phyloP scores from a whole-genome alignment of 30 jellyfish, hydroid and myxozoan genomes.

The Nemopilema nomurai region DNA sequence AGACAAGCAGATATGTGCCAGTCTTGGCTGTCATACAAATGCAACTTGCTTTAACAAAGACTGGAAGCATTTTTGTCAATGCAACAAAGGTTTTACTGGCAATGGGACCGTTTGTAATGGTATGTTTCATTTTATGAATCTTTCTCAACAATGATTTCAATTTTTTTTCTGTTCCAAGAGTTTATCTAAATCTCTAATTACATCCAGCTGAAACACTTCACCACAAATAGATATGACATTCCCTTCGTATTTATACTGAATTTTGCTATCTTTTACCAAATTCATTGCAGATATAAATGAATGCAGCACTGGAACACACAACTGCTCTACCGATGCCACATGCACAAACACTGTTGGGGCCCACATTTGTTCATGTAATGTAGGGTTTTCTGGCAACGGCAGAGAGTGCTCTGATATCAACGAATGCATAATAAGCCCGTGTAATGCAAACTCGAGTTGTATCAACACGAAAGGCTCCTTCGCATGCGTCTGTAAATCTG shows the following conservation, averaged over 20 bases:
- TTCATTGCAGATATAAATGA: constrained; percentile 18
- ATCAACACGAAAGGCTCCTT: constrained; percentile 32
- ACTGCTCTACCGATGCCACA: constrained; percentile 15
- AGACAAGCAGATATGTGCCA: background rate
- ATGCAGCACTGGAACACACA: constrained; percentile 1
- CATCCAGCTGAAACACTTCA: too few relatives aligned
- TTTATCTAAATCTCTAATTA: too few relatives aligned
- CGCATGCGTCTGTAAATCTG: constrained; percentile 19
- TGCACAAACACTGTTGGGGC: constrained; percentile 10
- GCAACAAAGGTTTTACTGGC: constrained; percentile 34
- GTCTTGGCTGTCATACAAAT: constrained; percentile 12
- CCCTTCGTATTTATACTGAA: too few relatives aligned
- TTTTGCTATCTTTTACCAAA: background rate
- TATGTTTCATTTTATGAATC: background rate
- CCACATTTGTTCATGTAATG: constrained; percentile 16
- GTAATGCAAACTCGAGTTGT: constrained; percentile 32
- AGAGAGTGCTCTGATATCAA: constrained; percentile 16
- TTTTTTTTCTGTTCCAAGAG: too few relatives aligned
- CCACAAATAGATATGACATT: too few relatives aligned
- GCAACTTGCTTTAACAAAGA: constrained; percentile 13
- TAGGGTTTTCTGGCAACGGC: constrained; percentile 36
- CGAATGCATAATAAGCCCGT: constrained; percentile 20
- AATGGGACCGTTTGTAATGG: constrained; percentile 17
- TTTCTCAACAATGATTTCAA: too few relatives aligned
- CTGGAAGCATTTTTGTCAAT: constrained; percentile 10